Evolutionary conservation across 2,888 invertebrate species (phyloP).

Genomic region (Hypsopygia costalis): DNA sequence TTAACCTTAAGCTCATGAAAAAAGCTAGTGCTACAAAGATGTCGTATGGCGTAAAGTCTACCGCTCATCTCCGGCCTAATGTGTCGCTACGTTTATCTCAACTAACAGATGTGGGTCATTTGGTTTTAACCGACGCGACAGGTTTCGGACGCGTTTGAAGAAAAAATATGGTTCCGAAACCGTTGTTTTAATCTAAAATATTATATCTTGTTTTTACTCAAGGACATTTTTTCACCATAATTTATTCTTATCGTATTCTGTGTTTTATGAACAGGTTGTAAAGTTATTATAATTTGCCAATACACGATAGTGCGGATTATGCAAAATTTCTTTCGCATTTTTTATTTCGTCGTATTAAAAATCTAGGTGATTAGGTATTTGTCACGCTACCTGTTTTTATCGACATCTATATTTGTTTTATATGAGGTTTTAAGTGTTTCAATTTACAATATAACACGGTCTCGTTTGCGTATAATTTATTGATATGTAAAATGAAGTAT

Average conservation of each 20-base stretch:
- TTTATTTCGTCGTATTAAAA: background rate
- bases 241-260: background rate
- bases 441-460: no score
- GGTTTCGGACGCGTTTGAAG: slow-evolving; percentile 42
- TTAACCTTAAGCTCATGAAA: no score
- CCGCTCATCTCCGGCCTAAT: no score
- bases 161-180: slow-evolving; percentile 31
- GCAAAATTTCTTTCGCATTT: background rate
- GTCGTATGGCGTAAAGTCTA: no score
- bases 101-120: slow-evolving; percentile 50
- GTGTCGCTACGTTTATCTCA: background rate
- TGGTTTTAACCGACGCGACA: slow-evolving; percentile 55
- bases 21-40: no score
- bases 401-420: background rate
- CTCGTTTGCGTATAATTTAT: no score
- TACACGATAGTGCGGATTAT: background rate
- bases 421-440: no score
- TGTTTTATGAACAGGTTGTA: background rate
- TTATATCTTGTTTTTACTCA: slow-evolving; percentile 37
- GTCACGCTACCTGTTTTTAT: background rate
- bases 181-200: slow-evolving; percentile 43
- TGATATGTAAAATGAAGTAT: no score
- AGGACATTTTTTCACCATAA: slow-evolving; percentile 21
- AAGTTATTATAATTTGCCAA: background rate
- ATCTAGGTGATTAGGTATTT: background rate